Evolutionary conservation across 92 coral and sea anemone species (phyloP), one percentile per base, ranked within the genome.

Genomic region (Siderastrea siderea): DNA sequence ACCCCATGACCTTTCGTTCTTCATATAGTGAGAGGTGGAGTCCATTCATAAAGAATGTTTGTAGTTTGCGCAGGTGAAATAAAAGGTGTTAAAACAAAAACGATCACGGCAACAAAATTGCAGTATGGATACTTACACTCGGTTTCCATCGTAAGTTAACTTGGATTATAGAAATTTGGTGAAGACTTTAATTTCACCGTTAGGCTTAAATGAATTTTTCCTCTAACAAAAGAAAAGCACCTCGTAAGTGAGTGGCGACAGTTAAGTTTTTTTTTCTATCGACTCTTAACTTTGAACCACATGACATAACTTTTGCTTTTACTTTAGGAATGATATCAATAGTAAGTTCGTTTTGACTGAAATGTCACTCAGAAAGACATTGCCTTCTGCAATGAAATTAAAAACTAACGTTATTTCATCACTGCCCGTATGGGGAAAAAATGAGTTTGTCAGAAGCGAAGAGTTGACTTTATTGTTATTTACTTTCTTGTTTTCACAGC

Each of bases 81-180:
- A 11, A 54, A 46, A 70, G 86, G 68, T 82, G 78, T 82, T 82
- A 45, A 53, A 71, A 71, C 19, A 70, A 10, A 7, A 55, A 54
- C 8, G 15, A 13, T 7, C 26, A 44, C 15, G 51, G 13, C 10
- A 12, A 4, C 15, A 3, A 48, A 54, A 81, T 44, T 15, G 14
- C 26, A 52, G 4, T 43, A 10, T 47, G 7, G 16, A 11, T 67
- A 38, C 16, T 47, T 67, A 15, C 4, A 68, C 16, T 62, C 14
- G 4, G 1, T 57, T 58, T 49, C 1, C 47, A 7, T 15, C 7
- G 15, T 2, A 13, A 8, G 3, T 15, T 6, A 19, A 5, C 26
- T 5, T 63, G 7, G 38, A 6, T 9, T 55, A 2, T 11, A 55
- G 61, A 55, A 55, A 4, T 8, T 7, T 0, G 38, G 38, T 26